Conservation (phyloP, 2,113 vertebrate species). For the Brienomyrus brachyistius region DNA sequence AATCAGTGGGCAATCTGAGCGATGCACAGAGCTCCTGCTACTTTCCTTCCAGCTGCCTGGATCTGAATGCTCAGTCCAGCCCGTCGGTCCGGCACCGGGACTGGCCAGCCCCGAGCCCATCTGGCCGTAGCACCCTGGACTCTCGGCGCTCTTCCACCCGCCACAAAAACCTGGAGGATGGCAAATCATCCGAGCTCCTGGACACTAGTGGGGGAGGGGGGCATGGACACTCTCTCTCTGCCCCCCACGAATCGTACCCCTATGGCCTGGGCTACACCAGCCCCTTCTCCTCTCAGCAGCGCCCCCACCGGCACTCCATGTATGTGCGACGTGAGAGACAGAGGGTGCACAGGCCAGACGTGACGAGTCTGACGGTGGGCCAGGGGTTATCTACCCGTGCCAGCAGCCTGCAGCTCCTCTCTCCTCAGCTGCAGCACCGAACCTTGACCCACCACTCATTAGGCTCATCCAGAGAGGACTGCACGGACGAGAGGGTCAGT, state of each 20-base stretch:
- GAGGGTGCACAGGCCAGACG: slow-evolving; percentile 79
- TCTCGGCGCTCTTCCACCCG: slow-evolving; percentile 76
- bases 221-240: slow-evolving; percentile 79
- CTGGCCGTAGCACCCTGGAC: slow-evolving; percentile 75
- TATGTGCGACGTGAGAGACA: slow-evolving; percentile 94
- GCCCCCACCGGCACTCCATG: slow-evolving; percentile 97
- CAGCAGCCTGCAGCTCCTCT: slow-evolving; percentile 95
- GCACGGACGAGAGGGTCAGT: slow-evolving; percentile 77
- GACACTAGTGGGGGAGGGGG: slow-evolving; percentile 73
- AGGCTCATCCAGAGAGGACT: slow-evolving; percentile 75
- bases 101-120: slow-evolving; percentile 63
- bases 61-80: slow-evolving; percentile 89
- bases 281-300: slow-evolving; percentile 96
- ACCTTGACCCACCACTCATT: slow-evolving; percentile 71
- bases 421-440: slow-evolving; percentile 89
- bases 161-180: slow-evolving; percentile 64
- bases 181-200: slow-evolving; percentile 71
- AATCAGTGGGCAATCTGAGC: slow-evolving; percentile 91
- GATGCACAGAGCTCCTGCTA: slow-evolving; percentile 80
- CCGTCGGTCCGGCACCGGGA: slow-evolving; percentile 66
- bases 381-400: slow-evolving; percentile 85
- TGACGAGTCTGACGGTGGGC: slow-evolving; percentile 69
- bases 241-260: slow-evolving; percentile 81
- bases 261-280: slow-evolving; percentile 94
- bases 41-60: slow-evolving; percentile 92